A percentile compares a stretch with the other conserved stretches of the same genome.
Evolutionary conservation across 1,140 invertebrate genomes (phyloP).

Genomic region (Dolichoris vasculosae): DNA sequence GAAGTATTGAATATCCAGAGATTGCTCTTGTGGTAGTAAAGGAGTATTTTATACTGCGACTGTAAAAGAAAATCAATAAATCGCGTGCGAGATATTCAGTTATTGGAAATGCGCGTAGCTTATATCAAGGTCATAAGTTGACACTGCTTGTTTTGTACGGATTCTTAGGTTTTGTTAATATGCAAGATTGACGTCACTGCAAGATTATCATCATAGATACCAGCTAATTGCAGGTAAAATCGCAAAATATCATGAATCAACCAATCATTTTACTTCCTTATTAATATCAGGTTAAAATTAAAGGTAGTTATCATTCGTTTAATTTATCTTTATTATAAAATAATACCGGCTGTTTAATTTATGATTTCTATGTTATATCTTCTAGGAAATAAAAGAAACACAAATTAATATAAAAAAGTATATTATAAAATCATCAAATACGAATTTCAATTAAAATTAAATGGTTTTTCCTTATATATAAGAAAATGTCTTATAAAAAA

Average conservation of each 20-base stretch:
- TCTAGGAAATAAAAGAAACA: too few species aligned
- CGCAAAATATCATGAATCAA: neutral
- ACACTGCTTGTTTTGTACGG: slow-evolving; percentile 15
- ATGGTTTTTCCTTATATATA: too few species aligned
- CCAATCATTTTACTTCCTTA: too few species aligned
- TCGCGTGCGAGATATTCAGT: slow-evolving; percentile 18
- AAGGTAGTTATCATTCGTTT: too few species aligned
- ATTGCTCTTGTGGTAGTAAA: neutral
- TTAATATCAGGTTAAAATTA: too few species aligned
- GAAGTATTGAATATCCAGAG: neutral
- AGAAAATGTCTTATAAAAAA: too few species aligned
- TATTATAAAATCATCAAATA: too few species aligned
- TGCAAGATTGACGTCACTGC: neutral
- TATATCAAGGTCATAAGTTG: slow-evolving; percentile 30
- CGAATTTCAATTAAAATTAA: too few species aligned
- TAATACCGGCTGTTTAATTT: too few species aligned
- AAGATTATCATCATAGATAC: neutral
- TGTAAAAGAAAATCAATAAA: slow-evolving; percentile 38
- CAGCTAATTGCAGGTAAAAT: neutral
- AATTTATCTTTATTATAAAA: too few species aligned
- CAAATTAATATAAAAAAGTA: too few species aligned
- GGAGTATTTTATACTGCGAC: neutral
- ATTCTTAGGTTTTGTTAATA: slow-evolving; percentile 19
- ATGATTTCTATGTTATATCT: too few species aligned
- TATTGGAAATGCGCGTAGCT: slow-evolving; percentile 19